Percentiles rank a stretch among this genome's conserved stretches.
phyloP scores from a whole-genome alignment of 2,113 vertebrate species.

The Cettia cetti region DNA sequence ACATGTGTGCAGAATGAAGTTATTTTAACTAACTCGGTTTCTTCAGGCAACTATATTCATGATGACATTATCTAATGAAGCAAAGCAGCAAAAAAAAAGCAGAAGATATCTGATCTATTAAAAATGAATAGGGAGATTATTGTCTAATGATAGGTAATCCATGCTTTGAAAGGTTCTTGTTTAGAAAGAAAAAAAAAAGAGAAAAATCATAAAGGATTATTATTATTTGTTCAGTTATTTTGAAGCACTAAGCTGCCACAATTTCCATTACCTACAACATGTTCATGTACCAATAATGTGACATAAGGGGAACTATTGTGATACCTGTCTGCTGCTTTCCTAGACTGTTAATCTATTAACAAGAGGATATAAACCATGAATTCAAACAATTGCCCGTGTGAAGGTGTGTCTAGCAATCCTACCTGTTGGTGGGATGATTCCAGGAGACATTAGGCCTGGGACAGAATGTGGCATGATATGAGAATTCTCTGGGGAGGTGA shows the following conservation, averaged over 20 bases:
- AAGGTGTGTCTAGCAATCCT: constrained; percentile 34
- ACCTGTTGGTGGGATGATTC: constrained; percentile 99
- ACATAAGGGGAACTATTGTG: neutral
- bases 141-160: constrained; percentile 1
- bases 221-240: neutral
- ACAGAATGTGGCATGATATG: constrained; percentile 99
- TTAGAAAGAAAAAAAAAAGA: neutral
- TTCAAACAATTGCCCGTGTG: neutral
- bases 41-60: constrained; percentile 41
- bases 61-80: constrained; percentile 25
- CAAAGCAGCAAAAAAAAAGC: neutral
- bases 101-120: neutral
- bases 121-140: constrained; percentile 13
- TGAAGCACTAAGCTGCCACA: neutral
- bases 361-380: neutral
- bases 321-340: neutral
- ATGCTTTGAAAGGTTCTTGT: neutral
- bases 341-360: neutral
- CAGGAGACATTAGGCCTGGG: constrained; percentile 98
- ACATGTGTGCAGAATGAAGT: neutral
- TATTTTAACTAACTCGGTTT: constrained; percentile 42
- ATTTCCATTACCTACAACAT: neutral
- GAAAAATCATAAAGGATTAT: neutral
- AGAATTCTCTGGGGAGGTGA: constrained; percentile 96
- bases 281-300: neutral